Evolutionary conservation across 2,113 vertebrate genomes (phyloP), one percentile per base, ranked within the genome.

Genomic region (Candoia aspera): DNA sequence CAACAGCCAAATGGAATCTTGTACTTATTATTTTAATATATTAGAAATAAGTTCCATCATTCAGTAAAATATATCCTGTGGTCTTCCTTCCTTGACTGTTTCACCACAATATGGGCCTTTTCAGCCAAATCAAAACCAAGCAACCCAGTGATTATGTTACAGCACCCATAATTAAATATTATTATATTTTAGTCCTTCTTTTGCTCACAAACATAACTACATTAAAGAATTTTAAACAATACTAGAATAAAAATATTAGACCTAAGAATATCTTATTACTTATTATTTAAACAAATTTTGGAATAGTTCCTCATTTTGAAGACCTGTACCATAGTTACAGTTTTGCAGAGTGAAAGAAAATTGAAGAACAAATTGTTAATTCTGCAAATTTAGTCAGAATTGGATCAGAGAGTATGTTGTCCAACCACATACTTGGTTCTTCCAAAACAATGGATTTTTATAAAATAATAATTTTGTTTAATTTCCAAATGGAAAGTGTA

Each of bases 361-460:
- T 21, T 57, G 62, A 54, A 19, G 46, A 49, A 73, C 33, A 49
- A 79, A 21, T 37, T 33, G n/a, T 57, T 87, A 57, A 57, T 21
- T 19, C 46, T 68, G 8, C n/a, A 26, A 29, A n/a, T n/a, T n/a
- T 49, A 60, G 15, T 8, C 9, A 84, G 46, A 11, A 5, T 60
- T 29, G 26, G 37, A 55, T 64, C 84, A 91, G 13, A 13, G 17
- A 49, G 46, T 23, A 53, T 85, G 24, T 12, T 1, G n/a, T 15
- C 13, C 37, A 53, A 12, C 46, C 0, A 26, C 83, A 42, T 29
- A 15, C 17, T 53, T 53, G 57, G 19, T 24, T 46, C 55, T 42
- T 42, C 42, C 6, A 8, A 59, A 46, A 8, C 53, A 26, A 19
- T 4, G 15, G 15, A 88, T 59, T 73, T 0, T 0, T 37, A 0